These are phyloP conservation scores for Stichodactyla mertensii DNA, from an alignment of 64 coral and sea anemone species.

Conservation along the genomic window DNA sequence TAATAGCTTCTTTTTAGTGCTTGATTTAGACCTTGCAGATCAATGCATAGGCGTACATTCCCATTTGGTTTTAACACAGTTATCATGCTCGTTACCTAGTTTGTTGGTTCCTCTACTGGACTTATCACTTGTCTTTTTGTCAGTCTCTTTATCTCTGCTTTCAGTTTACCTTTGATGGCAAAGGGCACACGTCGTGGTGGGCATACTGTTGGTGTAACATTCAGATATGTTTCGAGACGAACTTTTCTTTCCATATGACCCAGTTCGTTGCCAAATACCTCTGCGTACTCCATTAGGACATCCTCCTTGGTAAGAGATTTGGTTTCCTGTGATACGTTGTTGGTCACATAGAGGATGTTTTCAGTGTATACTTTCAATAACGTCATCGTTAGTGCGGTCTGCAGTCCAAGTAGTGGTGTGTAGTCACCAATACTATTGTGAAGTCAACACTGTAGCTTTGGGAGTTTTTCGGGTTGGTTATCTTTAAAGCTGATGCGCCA, in stretches of 20 bases:
- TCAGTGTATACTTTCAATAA: too few species aligned
- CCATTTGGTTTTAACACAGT: slow-evolving; percentile 22
- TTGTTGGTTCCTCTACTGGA: too few species aligned
- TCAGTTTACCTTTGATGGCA: slow-evolving; percentile 22
- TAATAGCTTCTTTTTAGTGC: slow-evolving; percentile 48
- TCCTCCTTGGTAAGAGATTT: background rate
- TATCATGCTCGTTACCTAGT: slow-evolving; percentile 33
- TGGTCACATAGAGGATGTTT: too few species aligned
- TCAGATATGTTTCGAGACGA: background rate
- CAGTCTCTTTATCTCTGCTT: slow-evolving; percentile 24
- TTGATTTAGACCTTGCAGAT: slow-evolving; percentile 39
- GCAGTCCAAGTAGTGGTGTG: too few species aligned
- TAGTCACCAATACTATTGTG: too few species aligned
- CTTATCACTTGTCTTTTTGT: background rate
- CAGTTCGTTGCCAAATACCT: slow-evolving; percentile 19
- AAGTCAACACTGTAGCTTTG: too few species aligned
- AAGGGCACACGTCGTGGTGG: slow-evolving; percentile 29
- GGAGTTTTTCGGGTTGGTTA: too few species aligned
- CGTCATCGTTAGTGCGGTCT: too few species aligned
- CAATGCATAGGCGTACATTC: slow-evolving; percentile 32
- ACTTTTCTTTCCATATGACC: too few species aligned
- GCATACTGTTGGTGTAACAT: background rate
- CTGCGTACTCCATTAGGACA: slow-evolving; percentile 12
- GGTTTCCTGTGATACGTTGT: background rate
- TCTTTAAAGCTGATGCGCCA: too few species aligned